A percentile compares a stretch with the other conserved stretches of the same genome.
phyloP scores from a whole-genome alignment of 2,113 vertebrate genomes.

The Cephalopterus ornatus region DNA sequence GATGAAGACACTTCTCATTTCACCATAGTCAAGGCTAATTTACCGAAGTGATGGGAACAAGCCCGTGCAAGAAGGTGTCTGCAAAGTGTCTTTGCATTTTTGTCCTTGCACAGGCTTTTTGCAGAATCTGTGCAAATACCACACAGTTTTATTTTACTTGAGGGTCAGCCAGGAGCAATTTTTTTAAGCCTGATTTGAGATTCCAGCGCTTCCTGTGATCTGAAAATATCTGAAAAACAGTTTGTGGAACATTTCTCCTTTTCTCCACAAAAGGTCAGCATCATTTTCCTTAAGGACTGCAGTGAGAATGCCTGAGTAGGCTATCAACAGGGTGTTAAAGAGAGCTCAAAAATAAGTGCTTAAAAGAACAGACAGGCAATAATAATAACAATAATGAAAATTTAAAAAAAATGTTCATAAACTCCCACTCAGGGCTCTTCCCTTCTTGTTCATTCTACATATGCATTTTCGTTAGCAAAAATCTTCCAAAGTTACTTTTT shows the following conservation, averaged over 20 bases:
- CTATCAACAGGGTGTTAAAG: background rate
- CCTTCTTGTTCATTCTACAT: background rate
- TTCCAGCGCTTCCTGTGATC: background rate
- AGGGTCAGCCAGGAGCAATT: background rate
- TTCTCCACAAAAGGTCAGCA: background rate
- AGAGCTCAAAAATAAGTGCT: background rate
- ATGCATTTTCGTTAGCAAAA: background rate
- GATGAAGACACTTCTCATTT: background rate
- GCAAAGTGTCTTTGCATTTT: background rate
- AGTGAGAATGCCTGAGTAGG: too few relatives aligned
- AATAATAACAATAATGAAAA: background rate
- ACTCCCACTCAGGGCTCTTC: background rate
- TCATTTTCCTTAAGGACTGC: background rate
- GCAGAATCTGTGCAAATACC: background rate
- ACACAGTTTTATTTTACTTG: background rate
- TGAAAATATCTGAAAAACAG: background rate
- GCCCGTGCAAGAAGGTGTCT: background rate
- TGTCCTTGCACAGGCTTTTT: background rate
- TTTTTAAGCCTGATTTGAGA: background rate
- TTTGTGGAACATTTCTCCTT: background rate
- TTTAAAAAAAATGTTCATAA: background rate
- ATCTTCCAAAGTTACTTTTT: background rate
- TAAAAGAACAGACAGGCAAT: background rate
- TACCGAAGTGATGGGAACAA: background rate
- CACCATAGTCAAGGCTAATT: background rate